Evolutionary conservation across 2,113 vertebrate genomes (phyloP).

Genomic region (Platanista minor): DNA sequence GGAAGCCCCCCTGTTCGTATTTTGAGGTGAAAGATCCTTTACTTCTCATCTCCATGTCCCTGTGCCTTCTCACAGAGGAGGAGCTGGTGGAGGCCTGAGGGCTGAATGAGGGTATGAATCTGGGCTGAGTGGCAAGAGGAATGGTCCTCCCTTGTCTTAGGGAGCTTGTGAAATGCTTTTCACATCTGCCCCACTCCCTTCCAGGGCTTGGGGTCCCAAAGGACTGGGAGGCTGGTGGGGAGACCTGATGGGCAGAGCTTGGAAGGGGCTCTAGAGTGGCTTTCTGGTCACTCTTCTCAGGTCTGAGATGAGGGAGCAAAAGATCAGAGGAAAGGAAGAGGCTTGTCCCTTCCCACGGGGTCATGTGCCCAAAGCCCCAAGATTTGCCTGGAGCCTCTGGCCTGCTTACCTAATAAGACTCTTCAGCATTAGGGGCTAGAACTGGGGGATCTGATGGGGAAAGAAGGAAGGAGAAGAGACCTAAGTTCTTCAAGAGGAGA

Average conservation of each 20-base stretch:
- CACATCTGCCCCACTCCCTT: background rate
- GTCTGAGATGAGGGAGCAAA: background rate
- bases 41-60: background rate
- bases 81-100: background rate
- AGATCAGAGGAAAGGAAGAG: background rate
- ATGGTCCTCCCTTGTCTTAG: accelerated
- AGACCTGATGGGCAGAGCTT: background rate
- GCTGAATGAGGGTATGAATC: too few species aligned
- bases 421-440: background rate
- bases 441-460: background rate
- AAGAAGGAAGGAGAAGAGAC: too few species aligned
- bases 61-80: background rate
- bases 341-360: accelerated
- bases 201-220: background rate
- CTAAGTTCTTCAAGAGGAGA: background rate
- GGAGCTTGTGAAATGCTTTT: background rate
- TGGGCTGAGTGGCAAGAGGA: background rate
- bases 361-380: background rate
- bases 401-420: background rate
- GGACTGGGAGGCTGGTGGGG: background rate
- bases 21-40: background rate
- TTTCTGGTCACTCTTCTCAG: background rate
- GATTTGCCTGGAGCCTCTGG: background rate
- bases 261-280: background rate
- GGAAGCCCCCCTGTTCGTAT: too few species aligned